Evolutionary conservation across 2,797 vertebrate species (phyloP).

Genomic region (Pangasius sanitwongsei): DNA sequence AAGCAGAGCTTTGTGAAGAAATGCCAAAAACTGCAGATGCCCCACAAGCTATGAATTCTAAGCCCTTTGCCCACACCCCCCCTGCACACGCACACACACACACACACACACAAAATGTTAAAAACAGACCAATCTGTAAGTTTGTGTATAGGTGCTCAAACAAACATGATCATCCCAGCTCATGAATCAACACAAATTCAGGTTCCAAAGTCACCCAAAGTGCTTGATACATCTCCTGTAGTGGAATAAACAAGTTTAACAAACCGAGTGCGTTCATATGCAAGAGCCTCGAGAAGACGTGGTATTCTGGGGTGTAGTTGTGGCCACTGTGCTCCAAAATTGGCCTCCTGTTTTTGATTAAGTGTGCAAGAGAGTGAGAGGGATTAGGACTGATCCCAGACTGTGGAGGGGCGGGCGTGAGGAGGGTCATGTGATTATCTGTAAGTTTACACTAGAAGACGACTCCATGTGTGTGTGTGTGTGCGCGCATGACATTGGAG

Average conservation of each 20-base stretch:
- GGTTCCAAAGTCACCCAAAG: background rate
- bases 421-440: constrained; percentile 51
- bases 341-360: constrained; percentile 52
- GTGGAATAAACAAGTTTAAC: background rate
- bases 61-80: background rate
- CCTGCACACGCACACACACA: background rate
- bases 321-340: constrained; percentile 42
- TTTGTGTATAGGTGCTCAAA: background rate
- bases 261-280: background rate
- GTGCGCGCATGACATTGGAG: background rate
- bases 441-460: constrained; percentile 48
- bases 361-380: constrained; percentile 40
- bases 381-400: constrained; percentile 52
- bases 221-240: background rate
- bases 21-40: constrained; percentile 15
- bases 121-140: background rate
- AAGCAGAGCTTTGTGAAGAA: constrained; percentile 19
- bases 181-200: background rate
- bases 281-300: background rate
- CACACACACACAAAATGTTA: background rate
- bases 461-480: background rate
- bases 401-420: constrained; percentile 25
- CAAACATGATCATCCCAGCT: background rate
- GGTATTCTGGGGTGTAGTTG: constrained; percentile 27
- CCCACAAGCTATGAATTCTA: constrained; percentile 16